A percentile compares a stretch with the other conserved stretches of the same genome.
These are phyloP conservation scores for Caenorhabditis angaria DNA, from an alignment of 2,888 invertebrate genomes.

Conservation along the genomic window DNA sequence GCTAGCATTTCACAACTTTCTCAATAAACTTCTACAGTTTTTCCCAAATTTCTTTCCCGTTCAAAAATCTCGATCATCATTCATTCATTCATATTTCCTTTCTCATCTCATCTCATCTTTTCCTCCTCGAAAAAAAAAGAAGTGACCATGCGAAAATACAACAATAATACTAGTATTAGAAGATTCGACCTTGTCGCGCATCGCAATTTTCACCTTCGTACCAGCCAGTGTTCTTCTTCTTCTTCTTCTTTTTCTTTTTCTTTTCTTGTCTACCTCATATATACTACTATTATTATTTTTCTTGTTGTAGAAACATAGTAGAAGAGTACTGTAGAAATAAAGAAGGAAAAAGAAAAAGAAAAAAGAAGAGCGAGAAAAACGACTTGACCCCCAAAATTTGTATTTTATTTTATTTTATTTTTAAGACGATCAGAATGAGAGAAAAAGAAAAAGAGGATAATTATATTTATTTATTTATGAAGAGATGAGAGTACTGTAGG, in stretches of 20 bases:
- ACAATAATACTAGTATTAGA: too few relatives aligned
- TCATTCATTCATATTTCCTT: too few relatives aligned
- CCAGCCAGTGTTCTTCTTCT: slow-evolving; percentile 16
- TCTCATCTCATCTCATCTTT: too few relatives aligned
- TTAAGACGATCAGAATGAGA: too few relatives aligned
- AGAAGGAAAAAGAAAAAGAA: not conserved
- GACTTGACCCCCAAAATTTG: slow-evolving; percentile 4
- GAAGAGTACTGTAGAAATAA: not conserved
- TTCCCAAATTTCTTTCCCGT: too few relatives aligned
- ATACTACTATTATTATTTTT: slow-evolving; percentile 19
- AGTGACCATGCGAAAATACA: not conserved
- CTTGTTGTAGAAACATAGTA: slow-evolving; percentile 14
- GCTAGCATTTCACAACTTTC: too few relatives aligned
- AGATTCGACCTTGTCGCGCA: not conserved
- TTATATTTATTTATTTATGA: too few relatives aligned
- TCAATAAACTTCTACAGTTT: too few relatives aligned
- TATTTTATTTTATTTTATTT: too few relatives aligned
- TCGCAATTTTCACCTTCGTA: slow-evolving; percentile 1
- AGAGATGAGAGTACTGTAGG: slow-evolving; percentile 14
- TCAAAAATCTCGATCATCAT: too few relatives aligned
- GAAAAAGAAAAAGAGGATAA: slow-evolving; percentile 10
- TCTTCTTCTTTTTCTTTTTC: slow-evolving; percentile 17
- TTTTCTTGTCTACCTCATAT: slow-evolving; percentile 2
- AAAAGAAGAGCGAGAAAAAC: not conserved
- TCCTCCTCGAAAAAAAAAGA: too few relatives aligned